These are phyloP conservation scores for Clarias batrachus DNA, from an alignment of 2,113 vertebrate species.

Conservation along the genomic window DNA sequence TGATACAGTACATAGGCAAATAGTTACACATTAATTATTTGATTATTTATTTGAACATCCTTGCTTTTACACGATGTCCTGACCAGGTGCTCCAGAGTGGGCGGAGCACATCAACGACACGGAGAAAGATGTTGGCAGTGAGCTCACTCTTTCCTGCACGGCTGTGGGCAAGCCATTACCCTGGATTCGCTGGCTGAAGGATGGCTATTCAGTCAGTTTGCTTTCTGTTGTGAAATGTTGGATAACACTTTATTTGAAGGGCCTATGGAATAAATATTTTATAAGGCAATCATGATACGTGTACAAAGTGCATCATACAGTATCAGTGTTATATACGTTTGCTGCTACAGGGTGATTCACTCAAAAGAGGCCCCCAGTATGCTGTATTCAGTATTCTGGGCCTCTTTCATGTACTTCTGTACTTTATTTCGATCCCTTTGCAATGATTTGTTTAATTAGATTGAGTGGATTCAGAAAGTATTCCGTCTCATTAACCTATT, in stretches of 20 bases:
- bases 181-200: slow-evolving; percentile 91
- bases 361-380: too few relatives aligned
- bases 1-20: neutral
- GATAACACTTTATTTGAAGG: neutral
- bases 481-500: neutral
- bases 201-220: slow-evolving; percentile 83
- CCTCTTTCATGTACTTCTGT: neutral
- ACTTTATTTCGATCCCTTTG: neutral
- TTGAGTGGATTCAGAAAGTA: neutral
- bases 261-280: neutral
- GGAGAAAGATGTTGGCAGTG: slow-evolving; percentile 90
- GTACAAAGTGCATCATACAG: neutral
- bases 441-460: neutral
- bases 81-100: slow-evolving; percentile 90
- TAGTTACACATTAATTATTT: neutral
- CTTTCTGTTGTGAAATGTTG: neutral
- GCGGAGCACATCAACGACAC: slow-evolving; percentile 97
- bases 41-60: neutral
- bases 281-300: neutral
- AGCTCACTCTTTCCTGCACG: slow-evolving; percentile 89
- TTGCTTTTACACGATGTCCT: neutral
- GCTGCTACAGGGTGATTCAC: too few relatives aligned
- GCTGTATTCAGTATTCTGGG: too few relatives aligned
- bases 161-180: slow-evolving; percentile 90
- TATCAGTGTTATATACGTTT: neutral